These are phyloP conservation scores for Pseudorectes ferrugineus DNA, from an alignment of 2,113 vertebrate species.

Conservation along the genomic window DNA sequence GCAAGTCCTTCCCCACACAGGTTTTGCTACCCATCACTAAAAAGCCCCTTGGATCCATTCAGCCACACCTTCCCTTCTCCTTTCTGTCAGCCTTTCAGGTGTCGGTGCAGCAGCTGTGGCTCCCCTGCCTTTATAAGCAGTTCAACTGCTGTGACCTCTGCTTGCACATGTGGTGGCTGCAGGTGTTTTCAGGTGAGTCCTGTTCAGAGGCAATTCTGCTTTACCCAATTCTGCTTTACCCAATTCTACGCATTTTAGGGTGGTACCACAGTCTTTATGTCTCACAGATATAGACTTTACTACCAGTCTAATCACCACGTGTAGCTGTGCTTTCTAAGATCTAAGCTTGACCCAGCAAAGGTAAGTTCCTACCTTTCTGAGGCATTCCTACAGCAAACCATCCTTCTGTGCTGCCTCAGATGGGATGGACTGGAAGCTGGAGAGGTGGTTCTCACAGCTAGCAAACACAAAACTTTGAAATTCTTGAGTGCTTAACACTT, in stretches of 20 bases:
- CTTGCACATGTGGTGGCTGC: neutral
- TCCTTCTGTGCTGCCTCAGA: neutral
- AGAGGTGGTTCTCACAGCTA: neutral
- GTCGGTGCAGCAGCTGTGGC: neutral
- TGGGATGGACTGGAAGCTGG: neutral
- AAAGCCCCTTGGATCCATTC: neutral
- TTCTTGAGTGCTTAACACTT: conserved; percentile 53
- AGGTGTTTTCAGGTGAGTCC: neutral
- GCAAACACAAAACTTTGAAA: conserved; percentile 33
- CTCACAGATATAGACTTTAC: neutral
- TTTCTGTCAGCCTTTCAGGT: neutral
- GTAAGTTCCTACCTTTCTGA: neutral
- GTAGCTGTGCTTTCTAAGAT: neutral
- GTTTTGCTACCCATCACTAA: neutral
- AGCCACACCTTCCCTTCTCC: neutral
- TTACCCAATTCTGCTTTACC: neutral
- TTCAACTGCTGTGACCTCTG: neutral
- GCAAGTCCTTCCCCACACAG: neutral
- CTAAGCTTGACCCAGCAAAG: neutral
- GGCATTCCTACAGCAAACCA: neutral
- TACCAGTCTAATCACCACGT: neutral
- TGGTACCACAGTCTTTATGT: neutral
- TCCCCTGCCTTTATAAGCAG: neutral
- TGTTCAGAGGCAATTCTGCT: neutral
- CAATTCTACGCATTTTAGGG: neutral